Percentiles rank a stretch among this genome's conserved stretches.
Evolutionary conservation across 2,888 invertebrate species (phyloP).

Genomic region (Drosophila kambysellisi): DNA sequence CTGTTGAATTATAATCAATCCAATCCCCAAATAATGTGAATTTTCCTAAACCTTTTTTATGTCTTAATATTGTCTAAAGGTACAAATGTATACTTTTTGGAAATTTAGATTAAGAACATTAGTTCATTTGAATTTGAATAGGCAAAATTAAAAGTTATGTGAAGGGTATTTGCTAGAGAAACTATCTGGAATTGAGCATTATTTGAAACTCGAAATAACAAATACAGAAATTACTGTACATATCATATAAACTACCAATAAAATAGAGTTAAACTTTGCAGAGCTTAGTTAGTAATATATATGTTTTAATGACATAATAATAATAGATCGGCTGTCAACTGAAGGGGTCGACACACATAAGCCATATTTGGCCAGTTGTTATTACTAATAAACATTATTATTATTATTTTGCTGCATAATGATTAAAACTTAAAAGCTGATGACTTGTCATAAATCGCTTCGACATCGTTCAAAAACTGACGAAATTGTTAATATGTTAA

Average conservation of each 20-base stretch:
- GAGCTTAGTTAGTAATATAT: background rate
- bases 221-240: background rate
- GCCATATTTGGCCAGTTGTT: too few relatives aligned
- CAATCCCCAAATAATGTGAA: background rate
- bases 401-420: background rate
- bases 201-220: fast-evolving
- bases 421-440: background rate
- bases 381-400: background rate
- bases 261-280: background rate
- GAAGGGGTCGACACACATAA: too few relatives aligned
- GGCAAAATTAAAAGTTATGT: background rate
- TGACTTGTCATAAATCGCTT: background rate
- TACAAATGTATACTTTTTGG: fast-evolving
- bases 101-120: background rate
- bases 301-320: background rate
- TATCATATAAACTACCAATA: fast-evolving
- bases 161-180: background rate
- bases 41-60: background rate
- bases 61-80: background rate
- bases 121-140: too few relatives aligned
- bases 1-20: background rate
- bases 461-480: background rate
- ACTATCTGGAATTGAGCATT: background rate
- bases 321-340: background rate
- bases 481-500: too few relatives aligned